Base-by-base conservation (phyloP, 2,113 vertebrate species). In the Paracanthobrama guichenoti region DNA sequence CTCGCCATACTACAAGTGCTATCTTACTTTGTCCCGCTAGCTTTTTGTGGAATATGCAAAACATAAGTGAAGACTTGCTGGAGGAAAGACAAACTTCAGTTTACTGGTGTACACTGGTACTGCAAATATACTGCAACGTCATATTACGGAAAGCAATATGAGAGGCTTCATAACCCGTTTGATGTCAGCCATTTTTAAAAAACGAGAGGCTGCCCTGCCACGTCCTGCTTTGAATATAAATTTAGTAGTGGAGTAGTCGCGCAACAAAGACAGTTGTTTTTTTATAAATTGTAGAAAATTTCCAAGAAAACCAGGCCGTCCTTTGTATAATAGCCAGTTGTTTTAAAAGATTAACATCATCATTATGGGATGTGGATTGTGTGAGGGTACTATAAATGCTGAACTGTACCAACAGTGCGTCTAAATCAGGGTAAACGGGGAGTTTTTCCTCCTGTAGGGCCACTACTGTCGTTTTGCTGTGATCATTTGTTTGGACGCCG, bases 361-460 rank as follows among this genome's bases (percentile, higher is more conserved):
- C 88, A 71, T 88, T 53, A 85, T 55, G 57, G 74, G 79, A 81
- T 79, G 62, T 59, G 77, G 14, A 50, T 60, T 80, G 79, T 77
- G 55, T 76, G 62, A 72, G 81, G 86, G 88, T 67, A 71, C 77
- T 55, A 69, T 6, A 82, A 48, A 64, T 78, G 66, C 67, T 88
- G 57, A 91, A 89, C 85, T 60, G 89, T 74, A 87, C 83, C 87
- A 42, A 26, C 86, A 80, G 76, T 85, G 78, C 86, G 83, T 89
- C 82, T 86, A 90, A 90, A 92, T 93, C 93, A 91, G 92, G 90
- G 90, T 92, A 85, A 90, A 89, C 50, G 11, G 85, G 76, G 81
- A 64, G 64, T 83, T 88, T 84, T 85, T 81, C 79, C 88, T 84
- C 79, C 82, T 86, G 73, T 88, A 89, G 90, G 90, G 86, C 82